These are phyloP conservation scores for Ivindomyrus marchei DNA, from an alignment of 2,113 vertebrate genomes.

Conservation along the genomic window DNA sequence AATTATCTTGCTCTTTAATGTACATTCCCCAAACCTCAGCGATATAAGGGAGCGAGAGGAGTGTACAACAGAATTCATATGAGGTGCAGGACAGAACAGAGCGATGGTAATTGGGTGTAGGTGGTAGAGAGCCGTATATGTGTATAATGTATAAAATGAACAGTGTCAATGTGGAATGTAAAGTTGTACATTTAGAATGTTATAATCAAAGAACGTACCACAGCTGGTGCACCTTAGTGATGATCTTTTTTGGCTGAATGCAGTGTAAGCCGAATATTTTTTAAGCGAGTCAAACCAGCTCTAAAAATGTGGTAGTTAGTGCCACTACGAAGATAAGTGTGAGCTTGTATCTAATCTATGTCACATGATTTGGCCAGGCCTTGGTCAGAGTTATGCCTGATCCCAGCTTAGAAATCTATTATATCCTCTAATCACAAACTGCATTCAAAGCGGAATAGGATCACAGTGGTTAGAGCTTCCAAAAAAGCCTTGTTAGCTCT, in stretches of 20 bases:
- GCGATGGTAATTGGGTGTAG: background rate
- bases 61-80: background rate
- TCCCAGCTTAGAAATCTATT: background rate
- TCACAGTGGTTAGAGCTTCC: background rate
- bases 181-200: background rate
- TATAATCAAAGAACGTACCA: background rate
- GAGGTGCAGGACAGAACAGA: background rate
- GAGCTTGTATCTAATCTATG: background rate
- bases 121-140: background rate
- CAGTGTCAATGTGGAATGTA: background rate
- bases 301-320: background rate
- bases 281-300: background rate
- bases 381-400: background rate
- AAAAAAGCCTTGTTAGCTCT: background rate
- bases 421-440: background rate
- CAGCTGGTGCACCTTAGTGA: background rate
- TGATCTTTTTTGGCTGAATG: background rate
- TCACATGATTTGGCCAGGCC: background rate
- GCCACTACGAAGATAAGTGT: background rate
- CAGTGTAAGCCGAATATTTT: background rate
- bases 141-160: background rate
- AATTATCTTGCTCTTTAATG: background rate
- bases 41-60: background rate
- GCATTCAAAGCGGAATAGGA: background rate
- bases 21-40: background rate